phyloP scores from a whole-genome alignment of 2,113 vertebrate genomes.

The Vireo altiloquus region DNA sequence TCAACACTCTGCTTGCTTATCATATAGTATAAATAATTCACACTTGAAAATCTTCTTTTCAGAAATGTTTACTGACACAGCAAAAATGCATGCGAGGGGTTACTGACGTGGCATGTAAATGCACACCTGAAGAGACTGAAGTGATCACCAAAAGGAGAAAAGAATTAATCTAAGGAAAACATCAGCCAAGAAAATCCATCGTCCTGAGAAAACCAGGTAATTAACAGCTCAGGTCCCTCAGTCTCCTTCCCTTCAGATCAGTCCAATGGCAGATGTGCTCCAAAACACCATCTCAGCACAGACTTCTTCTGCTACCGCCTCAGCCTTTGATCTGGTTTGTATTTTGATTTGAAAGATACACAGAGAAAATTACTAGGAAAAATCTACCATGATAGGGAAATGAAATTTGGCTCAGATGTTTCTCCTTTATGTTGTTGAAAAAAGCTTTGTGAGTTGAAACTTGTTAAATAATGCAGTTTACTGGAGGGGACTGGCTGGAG shows the following conservation, averaged over 20 bases:
- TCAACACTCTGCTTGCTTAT: conserved; percentile 77
- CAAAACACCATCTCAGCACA: not conserved
- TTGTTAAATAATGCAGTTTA: fast-evolving
- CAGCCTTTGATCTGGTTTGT: not conserved
- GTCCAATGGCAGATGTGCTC: not conserved
- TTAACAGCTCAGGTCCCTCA: not conserved
- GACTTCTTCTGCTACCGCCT: not conserved
- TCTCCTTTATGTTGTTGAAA: not conserved
- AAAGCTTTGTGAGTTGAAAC: not conserved
- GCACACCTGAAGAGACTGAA: not conserved
- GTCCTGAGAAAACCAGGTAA: not conserved
- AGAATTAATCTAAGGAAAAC: not conserved
- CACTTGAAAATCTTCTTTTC: conserved; percentile 77
- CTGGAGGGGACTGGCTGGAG: fast-evolving
- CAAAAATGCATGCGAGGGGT: conserved; percentile 67
- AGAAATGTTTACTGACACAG: conserved; percentile 86
- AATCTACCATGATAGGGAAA: not conserved
- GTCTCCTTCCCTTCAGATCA: not conserved
- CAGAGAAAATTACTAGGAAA: not conserved
- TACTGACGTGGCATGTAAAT: conserved; percentile 53
- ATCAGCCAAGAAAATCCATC: not conserved
- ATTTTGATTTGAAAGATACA: conserved; percentile 1
- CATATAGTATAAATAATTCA: conserved; percentile 84
- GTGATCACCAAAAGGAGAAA: not conserved
- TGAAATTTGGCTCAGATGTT: not conserved